phyloP scores from a whole-genome alignment of 2,797 vertebrate species.

The Periparus ater region DNA sequence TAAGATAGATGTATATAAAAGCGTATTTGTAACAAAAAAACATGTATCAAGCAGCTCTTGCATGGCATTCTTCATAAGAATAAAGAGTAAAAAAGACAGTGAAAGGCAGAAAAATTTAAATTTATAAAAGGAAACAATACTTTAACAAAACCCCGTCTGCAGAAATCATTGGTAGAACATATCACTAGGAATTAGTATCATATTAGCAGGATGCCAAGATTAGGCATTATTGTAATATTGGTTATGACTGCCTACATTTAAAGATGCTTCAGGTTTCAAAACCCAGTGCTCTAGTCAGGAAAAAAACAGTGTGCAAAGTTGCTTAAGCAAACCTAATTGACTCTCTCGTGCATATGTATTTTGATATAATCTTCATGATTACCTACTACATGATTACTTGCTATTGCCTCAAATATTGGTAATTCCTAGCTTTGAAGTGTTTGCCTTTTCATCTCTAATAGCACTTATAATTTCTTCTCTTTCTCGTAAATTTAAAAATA shows the following conservation, averaged over 20 bases:
- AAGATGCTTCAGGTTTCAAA: neutral
- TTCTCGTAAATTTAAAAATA: neutral
- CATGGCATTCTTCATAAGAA: neutral
- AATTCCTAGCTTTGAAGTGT: neutral
- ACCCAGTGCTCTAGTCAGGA: neutral
- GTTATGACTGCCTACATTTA: neutral
- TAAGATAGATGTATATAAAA: constrained; percentile 7
- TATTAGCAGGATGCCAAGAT: neutral
- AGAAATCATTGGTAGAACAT: neutral
- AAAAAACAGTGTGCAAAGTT: neutral
- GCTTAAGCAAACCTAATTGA: neutral
- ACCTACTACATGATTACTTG: neutral
- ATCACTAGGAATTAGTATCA: neutral
- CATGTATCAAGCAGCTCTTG: neutral
- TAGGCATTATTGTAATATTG: neutral
- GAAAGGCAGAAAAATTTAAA: neutral
- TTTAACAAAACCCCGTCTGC: neutral
- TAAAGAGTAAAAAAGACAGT: neutral
- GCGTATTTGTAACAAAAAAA: neutral
- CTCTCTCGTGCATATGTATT: neutral
- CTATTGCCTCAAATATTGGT: neutral
- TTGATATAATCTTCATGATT: neutral
- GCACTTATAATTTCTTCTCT: neutral
- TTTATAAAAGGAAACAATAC: neutral
- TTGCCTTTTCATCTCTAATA: neutral